Conservation (phyloP, 2,888 invertebrate species). For the Alsophila aescularia region DNA sequence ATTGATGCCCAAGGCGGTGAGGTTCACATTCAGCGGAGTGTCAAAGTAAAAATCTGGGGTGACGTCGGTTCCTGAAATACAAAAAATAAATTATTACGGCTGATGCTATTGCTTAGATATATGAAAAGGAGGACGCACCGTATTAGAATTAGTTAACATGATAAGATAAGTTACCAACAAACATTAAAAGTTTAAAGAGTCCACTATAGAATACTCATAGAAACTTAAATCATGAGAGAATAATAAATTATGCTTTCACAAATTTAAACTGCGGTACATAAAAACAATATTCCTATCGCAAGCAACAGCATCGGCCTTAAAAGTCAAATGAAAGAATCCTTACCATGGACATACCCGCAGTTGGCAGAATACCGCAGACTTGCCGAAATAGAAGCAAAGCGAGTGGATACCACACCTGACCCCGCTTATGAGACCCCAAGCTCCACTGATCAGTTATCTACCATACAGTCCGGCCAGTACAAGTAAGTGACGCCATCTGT, state of each 20-base stretch:
- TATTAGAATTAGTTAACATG: too few relatives aligned
- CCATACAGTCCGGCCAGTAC: conserved; percentile 21
- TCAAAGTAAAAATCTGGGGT: conserved; percentile 1
- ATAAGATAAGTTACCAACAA: too few relatives aligned
- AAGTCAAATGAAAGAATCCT: not conserved
- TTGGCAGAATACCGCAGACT: conserved; percentile 21
- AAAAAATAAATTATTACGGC: not conserved
- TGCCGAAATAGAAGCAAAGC: conserved; percentile 21
- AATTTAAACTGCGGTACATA: too few relatives aligned
- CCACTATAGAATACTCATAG: too few relatives aligned
- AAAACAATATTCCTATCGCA: not conserved
- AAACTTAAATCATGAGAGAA: too few relatives aligned
- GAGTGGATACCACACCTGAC: conserved; percentile 19
- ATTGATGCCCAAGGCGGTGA: not conserved
- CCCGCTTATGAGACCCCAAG: conserved; percentile 29
- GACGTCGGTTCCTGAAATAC: conserved; percentile 3
- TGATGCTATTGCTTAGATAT: conserved; percentile 6
- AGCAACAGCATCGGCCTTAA: conserved; percentile 5
- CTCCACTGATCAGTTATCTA: conserved; percentile 27
- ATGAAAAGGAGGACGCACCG: too few relatives aligned
- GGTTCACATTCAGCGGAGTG: not conserved
- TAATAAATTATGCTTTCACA: too few relatives aligned
- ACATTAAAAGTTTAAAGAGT: too few relatives aligned
- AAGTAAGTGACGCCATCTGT: conserved; percentile 43
- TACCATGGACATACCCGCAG: conserved; percentile 26